phyloP scores from a whole-genome alignment of 2,113 vertebrate genomes.

The Glaucomys volans region DNA sequence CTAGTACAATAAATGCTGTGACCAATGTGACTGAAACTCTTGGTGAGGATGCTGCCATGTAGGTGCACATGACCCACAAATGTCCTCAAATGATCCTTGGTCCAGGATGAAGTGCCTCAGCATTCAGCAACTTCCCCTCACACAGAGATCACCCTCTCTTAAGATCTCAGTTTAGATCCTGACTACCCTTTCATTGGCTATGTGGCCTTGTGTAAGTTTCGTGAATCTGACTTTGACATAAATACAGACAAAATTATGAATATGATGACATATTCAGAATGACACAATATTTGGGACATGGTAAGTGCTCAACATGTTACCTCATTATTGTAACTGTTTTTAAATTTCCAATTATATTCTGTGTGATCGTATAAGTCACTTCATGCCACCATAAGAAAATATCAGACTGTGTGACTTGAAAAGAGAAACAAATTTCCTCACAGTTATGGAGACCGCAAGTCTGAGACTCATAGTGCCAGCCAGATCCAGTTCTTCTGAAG shows the following conservation, averaged over 20 bases:
- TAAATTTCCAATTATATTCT: neutral
- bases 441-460: neutral
- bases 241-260: neutral
- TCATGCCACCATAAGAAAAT: neutral
- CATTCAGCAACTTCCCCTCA: constrained; percentile 71
- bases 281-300: neutral
- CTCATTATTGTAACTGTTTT: neutral
- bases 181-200: neutral
- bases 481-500: neutral
- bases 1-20: constrained; percentile 92
- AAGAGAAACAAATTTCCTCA: neutral
- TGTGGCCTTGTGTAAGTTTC: neutral
- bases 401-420: neutral
- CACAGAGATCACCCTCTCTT: neutral
- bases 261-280: neutral
- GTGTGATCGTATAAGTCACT: neutral
- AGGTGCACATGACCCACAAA: constrained; percentile 92
- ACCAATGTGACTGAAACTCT: constrained; percentile 94
- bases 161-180: neutral
- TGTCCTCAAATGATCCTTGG: constrained; percentile 90
- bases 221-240: neutral
- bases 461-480: neutral
- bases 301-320: neutral
- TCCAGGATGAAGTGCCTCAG: constrained; percentile 92
- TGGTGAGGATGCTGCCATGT: constrained; percentile 92